A percentile compares a stretch with the other conserved stretches of the same genome.
These are phyloP conservation scores for Cichlasoma orientale DNA, from an alignment of 2,797 vertebrate species.

Conservation along the genomic window DNA sequence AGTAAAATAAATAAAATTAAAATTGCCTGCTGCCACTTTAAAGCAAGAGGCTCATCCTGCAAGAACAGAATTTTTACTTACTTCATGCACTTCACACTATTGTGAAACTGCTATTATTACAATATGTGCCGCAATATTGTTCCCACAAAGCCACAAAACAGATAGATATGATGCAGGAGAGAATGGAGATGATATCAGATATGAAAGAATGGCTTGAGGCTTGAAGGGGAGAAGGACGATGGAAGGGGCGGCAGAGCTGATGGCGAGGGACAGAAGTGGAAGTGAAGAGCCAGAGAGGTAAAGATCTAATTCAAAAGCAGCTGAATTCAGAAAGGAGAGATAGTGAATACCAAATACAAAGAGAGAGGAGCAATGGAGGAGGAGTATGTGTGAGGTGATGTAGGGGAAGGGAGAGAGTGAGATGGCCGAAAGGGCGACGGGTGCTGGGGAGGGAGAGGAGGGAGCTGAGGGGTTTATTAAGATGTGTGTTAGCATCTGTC, in stretches of 20 bases:
- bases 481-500: constrained; percentile 29
- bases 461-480: constrained; percentile 25
- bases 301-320: constrained; percentile 33
- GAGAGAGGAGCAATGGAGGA: not conserved
- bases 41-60: no score
- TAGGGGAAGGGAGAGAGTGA: not conserved
- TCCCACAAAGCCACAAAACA: not conserved
- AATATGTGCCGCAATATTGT: not conserved
- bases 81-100: not conserved
- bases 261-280: constrained; percentile 17
- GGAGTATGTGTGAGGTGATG: not conserved
- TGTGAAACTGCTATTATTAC: not conserved
- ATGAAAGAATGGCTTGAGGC: not conserved
- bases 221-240: not conserved
- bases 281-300: constrained; percentile 8
- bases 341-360: not conserved
- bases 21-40: no score
- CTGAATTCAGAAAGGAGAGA: constrained; percentile 26
- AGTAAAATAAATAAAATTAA: no score
- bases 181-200: constrained; percentile 20
- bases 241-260: not conserved
- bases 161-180: constrained; percentile 4
- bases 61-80: no score
- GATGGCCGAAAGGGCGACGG: constrained; percentile 3
- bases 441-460: not conserved